Base-by-base conservation (phyloP, 1,140 invertebrate species). In the Anagrus nilaparvatae region DNA sequence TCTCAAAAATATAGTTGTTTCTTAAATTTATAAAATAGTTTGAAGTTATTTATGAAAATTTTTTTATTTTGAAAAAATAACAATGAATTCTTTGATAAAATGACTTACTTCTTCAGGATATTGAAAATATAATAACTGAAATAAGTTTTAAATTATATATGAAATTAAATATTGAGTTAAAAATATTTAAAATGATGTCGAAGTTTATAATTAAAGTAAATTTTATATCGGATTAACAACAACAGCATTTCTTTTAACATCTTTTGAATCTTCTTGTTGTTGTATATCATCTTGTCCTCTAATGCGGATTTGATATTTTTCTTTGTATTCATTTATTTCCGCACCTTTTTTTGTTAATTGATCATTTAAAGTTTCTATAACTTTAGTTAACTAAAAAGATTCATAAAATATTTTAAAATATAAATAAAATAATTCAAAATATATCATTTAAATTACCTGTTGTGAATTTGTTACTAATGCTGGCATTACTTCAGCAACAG, bases 241-340 rank as follows among this genome's bases (percentile, higher is more conserved):
- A 41, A 65, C 54, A 5, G 55, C 74, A 52, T 77, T 79, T 49
- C 72, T 68, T 51, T 77, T 80, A 10, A 54, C 52, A 69, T 72
- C 55, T 58, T 59, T 39, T 49, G 55, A 44, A 60, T 68, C 45
- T 60, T 67, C 52, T 51, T 63, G 58, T 42, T 68, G 63, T 42
- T 56, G 58, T n/a, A 71, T 48, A 45, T 75, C 74, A 40, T 80
- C 79, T 40, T 75, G 69, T 2, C 79, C 80, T 53, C 77, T 73
- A 52, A 87, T 76, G 56, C 72, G 76, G 52, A 97, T 91, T 60
- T 91, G 88, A 56, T 95, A 75, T 53, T 87, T 83, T 58, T 93
- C 87, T 60, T 90, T 89, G 63, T 87, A 97, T 49, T 92, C 84
- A 60, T 95, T 92, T 24, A 97, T 84, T 67, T 96, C 90, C 35